Percentiles rank a stretch among this genome's conserved stretches.
Evolutionary conservation across 2,797 vertebrate species (phyloP).

Genomic region (Bradypodion ventrale): DNA sequence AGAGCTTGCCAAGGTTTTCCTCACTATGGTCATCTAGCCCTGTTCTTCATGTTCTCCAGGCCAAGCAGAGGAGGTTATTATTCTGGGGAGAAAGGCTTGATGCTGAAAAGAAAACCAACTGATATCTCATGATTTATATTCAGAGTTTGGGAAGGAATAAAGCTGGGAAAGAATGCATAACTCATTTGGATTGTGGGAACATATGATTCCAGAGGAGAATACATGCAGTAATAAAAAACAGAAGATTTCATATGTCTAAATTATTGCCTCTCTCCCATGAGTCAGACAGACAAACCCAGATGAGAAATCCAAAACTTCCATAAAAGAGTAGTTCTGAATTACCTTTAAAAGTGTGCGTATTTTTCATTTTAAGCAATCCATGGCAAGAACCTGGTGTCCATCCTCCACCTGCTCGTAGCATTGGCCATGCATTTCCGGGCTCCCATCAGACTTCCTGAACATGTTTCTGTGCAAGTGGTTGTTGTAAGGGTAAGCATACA

Average conservation of each 20-base stretch:
- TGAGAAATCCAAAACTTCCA: background rate
- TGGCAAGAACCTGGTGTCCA: constrained; percentile 91
- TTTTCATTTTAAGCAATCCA: constrained; percentile 84
- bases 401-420: constrained; percentile 89
- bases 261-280: background rate
- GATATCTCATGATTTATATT: too few species aligned
- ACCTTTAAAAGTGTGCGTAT: background rate
- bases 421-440: constrained; percentile 92
- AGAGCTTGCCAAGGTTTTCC: background rate
- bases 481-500: constrained; percentile 85
- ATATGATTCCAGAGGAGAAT: too few species aligned
- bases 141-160: background rate
- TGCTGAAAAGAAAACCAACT: background rate
- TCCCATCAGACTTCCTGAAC: constrained; percentile 91
- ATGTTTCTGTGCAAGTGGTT: constrained; percentile 90
- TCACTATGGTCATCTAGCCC: background rate
- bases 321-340: background rate
- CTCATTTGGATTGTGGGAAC: too few species aligned
- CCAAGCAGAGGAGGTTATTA: background rate
- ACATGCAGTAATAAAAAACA: background rate
- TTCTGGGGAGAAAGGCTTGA: background rate
- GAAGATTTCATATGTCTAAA: background rate
- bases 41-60: background rate
- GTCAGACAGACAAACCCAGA: background rate
- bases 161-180: background rate